Base-by-base conservation (phyloP, 2,797 vertebrate genomes). In the Chelon labrosus region DNA sequence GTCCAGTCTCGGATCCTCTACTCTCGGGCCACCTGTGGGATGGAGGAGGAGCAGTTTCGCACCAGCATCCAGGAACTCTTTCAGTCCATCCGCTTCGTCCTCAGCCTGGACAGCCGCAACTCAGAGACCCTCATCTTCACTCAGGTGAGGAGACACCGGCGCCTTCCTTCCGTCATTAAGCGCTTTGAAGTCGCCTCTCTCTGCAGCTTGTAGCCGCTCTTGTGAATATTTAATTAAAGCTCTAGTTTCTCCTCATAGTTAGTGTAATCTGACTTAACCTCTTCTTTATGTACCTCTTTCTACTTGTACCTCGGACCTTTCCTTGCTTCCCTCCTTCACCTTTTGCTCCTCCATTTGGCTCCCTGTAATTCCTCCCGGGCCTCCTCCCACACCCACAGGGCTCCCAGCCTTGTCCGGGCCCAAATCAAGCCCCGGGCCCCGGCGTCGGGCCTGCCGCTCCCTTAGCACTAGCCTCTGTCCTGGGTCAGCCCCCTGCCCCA, bases 31-130 rank as follows among this genome's bases (percentile, higher is more conserved):
- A 99, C 98, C 1, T 97, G 97, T 10, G 97, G 98, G 0, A 94
- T 98, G 97, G 98, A 99, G 85, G 98, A 99, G 86, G 98, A 99
- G n/a, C 96, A 97, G 86, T 99, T 99, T 79, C 95, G 97, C 54
- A 91, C 91, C 86, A 98, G 97, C 92, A 95, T 99, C 93, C 97
- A 98, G 86, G 97, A 99, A 51, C 97, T 99, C 59, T 99, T 99
- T 86, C 97, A 98, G 91, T 98, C 98, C 56, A 97, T 99, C 87
- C 97, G 97, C 87, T 98, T 99, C 71, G 97, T 99, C 59, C 96
- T 99, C 66, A 99, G 97, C 77, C 90, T 99, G 91, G 91, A 93
- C 79, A 87, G 89, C 61, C 91, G 89, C 76, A 88, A 70, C 89
- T 90, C 89, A 0, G 91, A 93, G 85, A 91, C 87, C 0, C 91